phyloP scores from a whole-genome alignment of 1,140 invertebrate genomes.

The Neodiprion fabricii region DNA sequence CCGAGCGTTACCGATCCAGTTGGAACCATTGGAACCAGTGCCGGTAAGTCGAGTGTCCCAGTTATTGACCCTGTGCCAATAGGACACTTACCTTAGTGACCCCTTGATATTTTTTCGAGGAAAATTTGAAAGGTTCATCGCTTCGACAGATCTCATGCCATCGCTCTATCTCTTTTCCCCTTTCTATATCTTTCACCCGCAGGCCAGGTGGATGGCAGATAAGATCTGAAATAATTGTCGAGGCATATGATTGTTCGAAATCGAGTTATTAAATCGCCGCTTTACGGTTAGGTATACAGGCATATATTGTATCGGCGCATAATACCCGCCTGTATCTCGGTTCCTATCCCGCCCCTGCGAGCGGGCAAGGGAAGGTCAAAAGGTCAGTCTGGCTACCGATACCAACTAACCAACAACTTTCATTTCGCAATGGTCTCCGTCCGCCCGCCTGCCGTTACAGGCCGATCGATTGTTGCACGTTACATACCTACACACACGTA shows the following conservation, averaged over 20 bases:
- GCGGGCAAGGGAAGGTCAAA: not conserved
- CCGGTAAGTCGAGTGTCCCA: too few species aligned
- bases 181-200: not conserved
- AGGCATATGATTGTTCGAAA: not conserved
- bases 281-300: not conserved
- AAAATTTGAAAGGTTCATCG: too few species aligned
- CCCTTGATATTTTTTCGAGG: too few species aligned
- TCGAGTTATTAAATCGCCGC: not conserved
- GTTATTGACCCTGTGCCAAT: too few species aligned
- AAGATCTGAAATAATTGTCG: constrained; percentile 3
- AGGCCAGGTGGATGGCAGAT: not conserved
- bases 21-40: too few species aligned
- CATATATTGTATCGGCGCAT: too few species aligned
- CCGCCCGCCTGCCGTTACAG: not conserved
- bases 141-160: too few species aligned
- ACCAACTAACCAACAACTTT: not conserved
- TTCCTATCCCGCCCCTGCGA: not conserved
- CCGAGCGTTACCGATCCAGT: too few species aligned
- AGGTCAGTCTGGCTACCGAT: not conserved
- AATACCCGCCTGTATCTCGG: too few species aligned
- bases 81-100: too few species aligned
- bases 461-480: constrained; percentile 4
- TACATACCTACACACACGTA: too few species aligned
- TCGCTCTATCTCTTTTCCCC: not conserved
- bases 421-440: not conserved